Base-by-base conservation (phyloP, 2,888 invertebrate species). In the Athalia rosae region DNA sequence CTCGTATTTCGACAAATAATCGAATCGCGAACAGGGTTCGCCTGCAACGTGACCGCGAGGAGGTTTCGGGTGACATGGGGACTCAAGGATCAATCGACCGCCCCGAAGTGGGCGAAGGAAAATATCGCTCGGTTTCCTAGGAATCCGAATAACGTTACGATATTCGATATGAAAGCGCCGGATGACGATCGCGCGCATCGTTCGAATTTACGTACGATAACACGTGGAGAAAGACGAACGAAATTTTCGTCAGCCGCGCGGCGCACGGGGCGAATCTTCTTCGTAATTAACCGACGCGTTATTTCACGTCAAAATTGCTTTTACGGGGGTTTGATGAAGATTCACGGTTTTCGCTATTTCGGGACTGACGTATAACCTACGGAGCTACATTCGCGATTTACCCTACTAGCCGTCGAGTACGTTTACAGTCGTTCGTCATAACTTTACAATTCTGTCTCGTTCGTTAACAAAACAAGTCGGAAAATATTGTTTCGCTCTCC, bases 81-180 rank as follows among this genome's bases (percentile, higher is more conserved):
- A 0, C 89, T 94, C 4, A 94, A 94, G 84, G 94, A 94, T 87
- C 94, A 94, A 83, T 83, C 91, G 86, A 83, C 92, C 91, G 92
- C 93, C 0, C 88, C 94, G 0, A 90, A 92, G 78, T 94, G 94
- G 91, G 91, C 94, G 11, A 92, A 93, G 79, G 91, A 92, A 77
- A 92, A 92, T 79, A 93, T 94, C 47, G 91, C 89, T 62, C 88
- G 90, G 43, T 94, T 94, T 79, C 93, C 93, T 0, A 94, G 94
- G 0, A 92, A 94, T 87, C 92, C 92, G 1, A 87, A 92, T 43
- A 92, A 92, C 5, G 93, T 94, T 0, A 94, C 94, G 0, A 90
- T 94, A 76, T 94, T 94, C 81, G 94, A 94, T n/a, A n/a, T 0
- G 94, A 94, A 83, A 94, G 94, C 83, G 94, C 94, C 0, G 94